Conservation (phyloP, 2,888 invertebrate genomes). For the Drosophila anceps region DNA sequence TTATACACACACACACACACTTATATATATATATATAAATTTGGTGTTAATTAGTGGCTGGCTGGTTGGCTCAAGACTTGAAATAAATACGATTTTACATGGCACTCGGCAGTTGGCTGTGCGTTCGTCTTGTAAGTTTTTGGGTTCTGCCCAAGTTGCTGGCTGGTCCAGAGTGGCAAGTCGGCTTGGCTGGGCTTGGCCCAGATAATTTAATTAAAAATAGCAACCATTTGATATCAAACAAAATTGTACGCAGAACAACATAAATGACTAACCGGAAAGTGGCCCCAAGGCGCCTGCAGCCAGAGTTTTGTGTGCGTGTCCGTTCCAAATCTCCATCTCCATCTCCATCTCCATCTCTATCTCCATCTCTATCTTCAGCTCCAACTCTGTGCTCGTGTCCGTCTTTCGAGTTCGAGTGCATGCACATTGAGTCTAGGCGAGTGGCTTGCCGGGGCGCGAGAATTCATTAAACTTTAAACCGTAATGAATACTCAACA, state of each 20-base stretch:
- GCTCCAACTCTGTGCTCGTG: not conserved
- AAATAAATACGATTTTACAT: not conserved
- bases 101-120: conserved; percentile 1
- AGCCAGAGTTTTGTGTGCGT: conserved; percentile 6
- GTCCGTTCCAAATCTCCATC: conserved; percentile 3
- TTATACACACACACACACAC: no score
- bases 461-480: conserved; percentile 68
- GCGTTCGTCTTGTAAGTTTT: not conserved
- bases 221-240: conserved; percentile 68
- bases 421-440: conserved; percentile 17
- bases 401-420: not conserved
- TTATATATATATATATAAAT: not conserved
- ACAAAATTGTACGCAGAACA: conserved; percentile 61
- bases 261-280: conserved; percentile 57
- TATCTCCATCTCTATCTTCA: not conserved
- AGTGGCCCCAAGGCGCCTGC: conserved; percentile 50
- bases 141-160: conserved; percentile 9
- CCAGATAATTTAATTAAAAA: conserved; percentile 68
- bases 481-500: conserved; percentile 66
- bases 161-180: conserved; percentile 26
- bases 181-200: conserved; percentile 46
- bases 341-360: not conserved
- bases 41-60: conserved; percentile 45
- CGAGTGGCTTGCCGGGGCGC: conserved; percentile 25
- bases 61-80: conserved; percentile 13